Percentiles rank a stretch among this genome's conserved stretches.
phyloP scores from a whole-genome alignment of 2,888 invertebrate genomes.

The Acanthosoma haemorrhoidale region DNA sequence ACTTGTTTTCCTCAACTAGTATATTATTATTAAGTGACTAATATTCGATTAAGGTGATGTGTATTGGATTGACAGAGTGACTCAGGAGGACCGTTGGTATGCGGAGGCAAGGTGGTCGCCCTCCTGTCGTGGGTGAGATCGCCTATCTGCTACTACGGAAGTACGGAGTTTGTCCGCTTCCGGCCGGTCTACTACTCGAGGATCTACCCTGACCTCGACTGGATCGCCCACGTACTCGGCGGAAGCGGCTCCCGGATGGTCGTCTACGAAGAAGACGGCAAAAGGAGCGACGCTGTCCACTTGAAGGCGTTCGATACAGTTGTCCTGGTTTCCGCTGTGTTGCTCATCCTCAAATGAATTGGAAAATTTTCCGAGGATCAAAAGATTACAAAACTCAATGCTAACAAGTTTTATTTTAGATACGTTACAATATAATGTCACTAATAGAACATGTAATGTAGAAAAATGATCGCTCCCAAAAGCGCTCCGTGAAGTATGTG shows the following conservation, averaged over 20 bases:
- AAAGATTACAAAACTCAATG: no score
- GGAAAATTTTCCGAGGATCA: no score
- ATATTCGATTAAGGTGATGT: no score
- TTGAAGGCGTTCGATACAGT: no score
- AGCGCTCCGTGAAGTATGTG: background rate
- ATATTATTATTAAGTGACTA: no score
- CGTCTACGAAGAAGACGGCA: background rate
- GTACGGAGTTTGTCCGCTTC: background rate
- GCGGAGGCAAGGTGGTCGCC: background rate
- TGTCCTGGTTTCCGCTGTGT: no score
- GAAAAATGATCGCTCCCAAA: background rate
- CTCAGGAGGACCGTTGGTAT: conserved; percentile 6
- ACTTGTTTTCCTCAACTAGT: no score
- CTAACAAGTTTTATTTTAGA: no score
- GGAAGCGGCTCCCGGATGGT: background rate
- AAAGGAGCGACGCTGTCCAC: no score
- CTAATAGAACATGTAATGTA: no score
- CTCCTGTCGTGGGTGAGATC: conserved; percentile 9
- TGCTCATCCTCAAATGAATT: no score
- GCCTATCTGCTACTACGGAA: background rate
- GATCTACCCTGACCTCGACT: background rate
- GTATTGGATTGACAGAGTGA: background rate
- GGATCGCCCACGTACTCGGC: background rate
- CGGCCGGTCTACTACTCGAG: background rate
- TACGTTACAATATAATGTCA: no score